Base-by-base conservation (phyloP, 2,888 invertebrate genomes). In the Orthonychiurus folsomi region DNA sequence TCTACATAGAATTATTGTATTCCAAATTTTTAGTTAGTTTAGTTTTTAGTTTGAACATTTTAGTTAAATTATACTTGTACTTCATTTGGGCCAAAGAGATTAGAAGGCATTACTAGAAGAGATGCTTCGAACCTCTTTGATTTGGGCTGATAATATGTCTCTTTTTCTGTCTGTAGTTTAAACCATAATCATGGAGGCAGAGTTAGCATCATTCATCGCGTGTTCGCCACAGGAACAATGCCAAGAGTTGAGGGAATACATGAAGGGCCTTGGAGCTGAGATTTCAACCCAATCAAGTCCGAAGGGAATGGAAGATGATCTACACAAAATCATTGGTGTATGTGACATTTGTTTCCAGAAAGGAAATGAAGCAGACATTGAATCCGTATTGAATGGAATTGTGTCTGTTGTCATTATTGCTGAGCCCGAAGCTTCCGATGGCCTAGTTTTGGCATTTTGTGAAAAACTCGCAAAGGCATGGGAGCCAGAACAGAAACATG, bases 311-410 rank as follows among this genome's bases (percentile, higher is more conserved):
- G 91, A 92, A 77, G 92, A 92, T 82, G 93, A 95, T 80, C 81
- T 95, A 72, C 89, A 90, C 76, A 91, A 95, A 79, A 93, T 94
- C 70, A 92, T 95, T 73, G 90, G 89, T 61, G 93, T 93, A 9
- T 93, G 93, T 76, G 93, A 93, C 79, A 85, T 88, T 55, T 91
- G 93, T 77, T 93, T 94, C 79, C 88, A 89, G 74, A 90, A 90
- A 75, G 86, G 87, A 9, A 87, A 86, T 75, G 92, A 92, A 77
- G 76, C 81, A 20, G 94, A 95, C 76, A 87, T 93, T 73, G 96
- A 96, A 81, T 87, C 88, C 73, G 88, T 94, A 60, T 82, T 97
- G 15, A 95, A 95, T 80, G 93, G 95, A 77, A 93, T 97, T 78
- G 93, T 95, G 2, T 95, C 95, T 3, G 89, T 97, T 70, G 72